These are phyloP conservation scores for Aphelocoma californica DNA, from an alignment of 2,797 vertebrate species.

Conservation along the genomic window DNA sequence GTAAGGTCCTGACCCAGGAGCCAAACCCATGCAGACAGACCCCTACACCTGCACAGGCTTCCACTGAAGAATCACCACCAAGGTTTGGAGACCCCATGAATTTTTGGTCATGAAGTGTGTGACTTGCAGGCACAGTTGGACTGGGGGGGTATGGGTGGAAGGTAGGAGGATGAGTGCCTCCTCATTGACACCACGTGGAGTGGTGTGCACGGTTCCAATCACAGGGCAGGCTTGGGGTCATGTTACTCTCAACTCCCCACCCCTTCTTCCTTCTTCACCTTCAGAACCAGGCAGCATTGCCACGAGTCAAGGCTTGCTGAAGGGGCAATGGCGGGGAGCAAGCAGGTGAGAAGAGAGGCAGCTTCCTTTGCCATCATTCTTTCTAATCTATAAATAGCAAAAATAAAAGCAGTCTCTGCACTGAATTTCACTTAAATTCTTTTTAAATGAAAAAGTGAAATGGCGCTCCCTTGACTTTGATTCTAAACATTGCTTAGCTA, in stretches of 20 bases:
- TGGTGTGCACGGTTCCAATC: conserved; percentile 55
- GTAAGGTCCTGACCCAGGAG: not conserved
- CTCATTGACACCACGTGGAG: conserved; percentile 51
- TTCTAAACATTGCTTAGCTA: not conserved
- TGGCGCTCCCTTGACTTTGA: conserved; percentile 12
- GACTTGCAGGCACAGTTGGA: not conserved
- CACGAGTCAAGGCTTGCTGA: conserved; percentile 59
- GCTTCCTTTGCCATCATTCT: conserved; percentile 15
- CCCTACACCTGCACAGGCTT: not conserved
- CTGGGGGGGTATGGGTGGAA: conserved; percentile 43
- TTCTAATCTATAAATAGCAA: conserved; percentile 29
- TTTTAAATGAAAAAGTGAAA: conserved; percentile 10
- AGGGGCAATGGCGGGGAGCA: conserved; percentile 64
- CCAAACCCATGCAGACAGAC: conserved; percentile 39
- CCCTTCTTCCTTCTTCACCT: conserved; percentile 69
- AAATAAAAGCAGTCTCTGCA: not conserved
- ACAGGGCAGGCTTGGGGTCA: conserved; percentile 54
- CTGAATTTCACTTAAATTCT: conserved; percentile 2
- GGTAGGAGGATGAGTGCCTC: conserved; percentile 46
- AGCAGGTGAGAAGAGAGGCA: conserved; percentile 59
- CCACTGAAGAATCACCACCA: conserved; percentile 57
- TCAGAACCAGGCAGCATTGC: conserved; percentile 65
- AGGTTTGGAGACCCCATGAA: conserved; percentile 34
- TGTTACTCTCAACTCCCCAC: conserved; percentile 63
- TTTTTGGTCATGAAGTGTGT: not conserved